phyloP scores from a whole-genome alignment of 2,113 vertebrate genomes.

The Microcebus jonahi region DNA sequence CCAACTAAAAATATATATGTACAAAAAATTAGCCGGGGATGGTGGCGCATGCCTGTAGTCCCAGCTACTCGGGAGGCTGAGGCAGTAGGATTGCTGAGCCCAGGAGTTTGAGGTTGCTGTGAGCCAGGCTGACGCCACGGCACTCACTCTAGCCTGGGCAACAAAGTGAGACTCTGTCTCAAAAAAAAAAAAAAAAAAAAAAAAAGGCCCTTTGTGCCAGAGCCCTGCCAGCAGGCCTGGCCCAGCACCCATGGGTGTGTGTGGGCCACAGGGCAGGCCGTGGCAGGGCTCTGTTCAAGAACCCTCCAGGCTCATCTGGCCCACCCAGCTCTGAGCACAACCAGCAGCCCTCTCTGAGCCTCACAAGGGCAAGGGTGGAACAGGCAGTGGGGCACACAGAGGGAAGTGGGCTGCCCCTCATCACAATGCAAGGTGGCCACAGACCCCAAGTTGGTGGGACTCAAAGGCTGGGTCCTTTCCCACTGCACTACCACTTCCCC shows the following conservation, averaged over 20 bases:
- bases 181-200: no score
- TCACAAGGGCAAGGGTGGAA: not conserved
- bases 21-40: no score
- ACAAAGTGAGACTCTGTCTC: no score
- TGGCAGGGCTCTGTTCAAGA: not conserved
- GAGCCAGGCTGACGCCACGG: no score
- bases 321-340: not conserved
- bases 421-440: not conserved
- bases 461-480: not conserved
- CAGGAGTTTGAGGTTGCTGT: no score
- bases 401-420: not conserved
- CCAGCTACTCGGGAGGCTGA: no score
- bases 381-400: not conserved
- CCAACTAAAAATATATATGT: no score
- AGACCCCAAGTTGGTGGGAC: not conserved
- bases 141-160: no score
- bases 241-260: not conserved
- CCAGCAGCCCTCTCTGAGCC: not conserved
- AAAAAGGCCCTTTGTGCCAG: not conserved
- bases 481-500: constrained; percentile 19
- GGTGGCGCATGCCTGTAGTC: no score
- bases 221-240: not conserved
- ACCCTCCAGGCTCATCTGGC: rapidly evolving
- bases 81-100: no score
- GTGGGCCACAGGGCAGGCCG: rapidly evolving